Evolutionary conservation across 2,797 vertebrate species (phyloP), one percentile per base, ranked within the genome.

Genomic region (Spinibarbus caldwelli): DNA sequence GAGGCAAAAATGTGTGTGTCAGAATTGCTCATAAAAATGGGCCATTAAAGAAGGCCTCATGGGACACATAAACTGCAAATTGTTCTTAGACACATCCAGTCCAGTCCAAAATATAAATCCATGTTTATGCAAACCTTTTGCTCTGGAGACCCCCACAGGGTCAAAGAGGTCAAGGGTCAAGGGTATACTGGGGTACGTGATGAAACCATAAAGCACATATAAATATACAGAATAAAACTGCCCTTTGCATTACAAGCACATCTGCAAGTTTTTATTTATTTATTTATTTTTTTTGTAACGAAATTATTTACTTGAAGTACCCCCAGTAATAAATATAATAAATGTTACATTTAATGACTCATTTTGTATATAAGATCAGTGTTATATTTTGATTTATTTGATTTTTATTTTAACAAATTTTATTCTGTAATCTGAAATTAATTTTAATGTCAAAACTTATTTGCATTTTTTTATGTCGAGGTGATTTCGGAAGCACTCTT

Each of bases 131-230:
- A n/a, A 67, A 52, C 12, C 2, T 23, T 78, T 36, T 47, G 11
- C 80, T 38, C 36, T 38, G 36, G 6, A 67, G 29, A 78, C 52
- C 54, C 21, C 54, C n/a, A 41, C n/a, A 78, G 92, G 90, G 87
- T 92, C 86, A 91, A 90, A 91, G 71, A 86, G 71, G 43, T 34
- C 57, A 87, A 75, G 86, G 71, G 43, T 34, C 57, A 87, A 75
- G 64, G 90, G 89, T 90, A 91, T 91, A 89, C 45, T 86, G 89
- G 91, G 49, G 77, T n/a, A 2, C 1, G 0, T 47, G 75, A 77
- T 71, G 36, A 81, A 86, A 82, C 78, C 59, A 73, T 57, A 9
- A 72, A 66, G 36, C 21, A 77, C 36, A 68, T 64, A 49, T n/a
- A 52, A 15, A 26, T 12, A 77, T 31, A 52, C 5, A n/a, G 31